Evolutionary conservation across 2,888 invertebrate species (phyloP).

Genomic region (Dorcus hopei): DNA sequence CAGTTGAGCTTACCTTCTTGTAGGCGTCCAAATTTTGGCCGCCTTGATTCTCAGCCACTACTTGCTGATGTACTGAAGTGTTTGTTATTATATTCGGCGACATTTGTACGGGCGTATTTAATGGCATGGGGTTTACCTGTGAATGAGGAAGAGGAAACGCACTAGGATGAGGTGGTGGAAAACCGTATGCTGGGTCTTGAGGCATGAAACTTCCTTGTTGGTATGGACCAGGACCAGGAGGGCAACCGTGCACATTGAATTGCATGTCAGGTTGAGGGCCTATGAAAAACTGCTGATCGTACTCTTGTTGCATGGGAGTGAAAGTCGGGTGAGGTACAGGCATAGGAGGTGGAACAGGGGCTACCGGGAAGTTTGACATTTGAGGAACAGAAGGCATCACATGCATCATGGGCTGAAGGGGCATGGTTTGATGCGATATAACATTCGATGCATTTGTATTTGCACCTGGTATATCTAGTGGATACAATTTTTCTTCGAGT

Average conservation of each 20-base stretch:
- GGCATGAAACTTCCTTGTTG: neutral
- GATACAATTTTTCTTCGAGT: conserved; percentile 38
- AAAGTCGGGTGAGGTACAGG: conserved; percentile 28
- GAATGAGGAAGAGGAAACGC: neutral
- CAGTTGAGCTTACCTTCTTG: no score
- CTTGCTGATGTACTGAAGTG: no score
- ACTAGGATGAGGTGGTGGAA: neutral
- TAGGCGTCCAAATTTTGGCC: no score
- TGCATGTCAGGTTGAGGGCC: conserved; percentile 24
- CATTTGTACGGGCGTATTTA: neutral
- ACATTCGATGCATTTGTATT: conserved; percentile 18
- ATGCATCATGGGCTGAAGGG: no score
- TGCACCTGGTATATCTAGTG: conserved; percentile 5
- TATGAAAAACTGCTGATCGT: conserved; percentile 44
- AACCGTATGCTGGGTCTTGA: neutral
- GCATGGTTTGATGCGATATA: neutral
- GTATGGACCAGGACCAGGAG: neutral
- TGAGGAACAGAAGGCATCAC: no score
- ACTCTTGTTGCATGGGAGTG: conserved; percentile 23
- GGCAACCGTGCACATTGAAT: neutral
- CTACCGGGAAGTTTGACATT: conserved; percentile 23
- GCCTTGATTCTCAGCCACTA: no score
- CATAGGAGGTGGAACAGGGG: conserved; percentile 9
- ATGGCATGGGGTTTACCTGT: neutral
- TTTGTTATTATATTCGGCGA: neutral